Percentiles rank a stretch among this genome's conserved stretches.
Conservation (phyloP, 2,797 vertebrate species). For the Silurus lanzhouensis region DNA sequence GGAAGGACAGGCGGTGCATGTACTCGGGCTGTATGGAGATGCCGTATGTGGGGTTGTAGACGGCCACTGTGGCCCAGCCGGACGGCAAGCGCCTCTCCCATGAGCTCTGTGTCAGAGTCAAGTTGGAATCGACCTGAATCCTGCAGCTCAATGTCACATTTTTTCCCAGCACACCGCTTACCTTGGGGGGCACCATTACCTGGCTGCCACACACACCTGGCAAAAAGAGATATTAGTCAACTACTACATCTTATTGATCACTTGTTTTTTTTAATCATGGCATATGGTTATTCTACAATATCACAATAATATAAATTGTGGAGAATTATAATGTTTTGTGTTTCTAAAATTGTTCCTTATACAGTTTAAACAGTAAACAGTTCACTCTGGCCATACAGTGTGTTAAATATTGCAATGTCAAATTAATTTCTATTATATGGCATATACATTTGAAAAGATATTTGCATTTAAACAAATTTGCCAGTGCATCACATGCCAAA, state of each 20-base stretch:
- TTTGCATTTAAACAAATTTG: background rate
- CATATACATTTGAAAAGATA: background rate
- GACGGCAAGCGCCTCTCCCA: slow-evolving; percentile 90
- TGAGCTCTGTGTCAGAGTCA: slow-evolving; percentile 89
- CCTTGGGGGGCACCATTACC: slow-evolving; percentile 85
- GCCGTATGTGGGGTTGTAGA: slow-evolving; percentile 90
- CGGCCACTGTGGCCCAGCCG: slow-evolving; percentile 86
- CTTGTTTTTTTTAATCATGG: background rate
- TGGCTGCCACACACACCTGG: slow-evolving; percentile 87
- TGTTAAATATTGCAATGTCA: background rate
- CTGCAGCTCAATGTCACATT: slow-evolving; percentile 90
- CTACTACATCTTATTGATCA: background rate
- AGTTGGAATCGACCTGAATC: slow-evolving; percentile 88
- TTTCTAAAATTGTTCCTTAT: too few species aligned
- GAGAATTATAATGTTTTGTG: too few species aligned
- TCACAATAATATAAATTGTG: too few species aligned
- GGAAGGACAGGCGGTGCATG: slow-evolving; percentile 85
- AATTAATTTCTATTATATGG: background rate
- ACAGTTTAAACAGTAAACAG: too few species aligned
- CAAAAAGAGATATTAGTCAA: background rate
- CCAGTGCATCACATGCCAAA: background rate
- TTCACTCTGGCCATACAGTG: background rate
- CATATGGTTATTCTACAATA: background rate
- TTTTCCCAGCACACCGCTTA: slow-evolving; percentile 93
- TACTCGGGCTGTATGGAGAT: slow-evolving; percentile 89